These are phyloP conservation scores for Dichetophora obliterata DNA, from an alignment of 2,888 invertebrate species.

Conservation along the genomic window DNA sequence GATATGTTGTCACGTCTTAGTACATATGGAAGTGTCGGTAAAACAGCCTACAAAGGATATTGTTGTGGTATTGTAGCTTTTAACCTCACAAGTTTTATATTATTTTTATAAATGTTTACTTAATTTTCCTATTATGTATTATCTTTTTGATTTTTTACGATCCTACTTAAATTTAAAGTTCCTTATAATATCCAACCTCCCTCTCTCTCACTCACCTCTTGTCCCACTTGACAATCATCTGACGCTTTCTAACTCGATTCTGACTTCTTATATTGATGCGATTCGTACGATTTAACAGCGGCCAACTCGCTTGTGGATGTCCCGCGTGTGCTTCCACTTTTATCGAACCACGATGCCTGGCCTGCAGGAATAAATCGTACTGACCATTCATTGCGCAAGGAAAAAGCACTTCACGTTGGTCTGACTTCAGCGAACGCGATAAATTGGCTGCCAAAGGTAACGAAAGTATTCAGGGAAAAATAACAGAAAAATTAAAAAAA, in stretches of 20 bases:
- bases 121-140: no score
- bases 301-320: slow-evolving; percentile 67
- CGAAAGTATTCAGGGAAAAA: background rate
- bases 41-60: no score
- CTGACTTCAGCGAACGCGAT: slow-evolving; percentile 57
- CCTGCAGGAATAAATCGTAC: slow-evolving; percentile 67
- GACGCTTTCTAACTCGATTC: slow-evolving; percentile 68
- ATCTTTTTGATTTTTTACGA: no score
- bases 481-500: background rate
- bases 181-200: background rate
- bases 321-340: slow-evolving; percentile 64
- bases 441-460: slow-evolving; percentile 59
- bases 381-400: slow-evolving; percentile 67
- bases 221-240: slow-evolving; percentile 69
- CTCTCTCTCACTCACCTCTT: slow-evolving; percentile 58
- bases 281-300: slow-evolving; percentile 66
- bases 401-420: slow-evolving; percentile 60
- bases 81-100: no score
- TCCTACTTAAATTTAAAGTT: no score
- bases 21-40: no score
- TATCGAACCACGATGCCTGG: slow-evolving; percentile 62
- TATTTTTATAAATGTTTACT: no score
- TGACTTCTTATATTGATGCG: slow-evolving; percentile 65
- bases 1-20: no score
- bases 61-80: no score